Evolutionary conservation across 2,113 vertebrate species (phyloP).

Genomic region (Haliaeetus leucogaster): DNA sequence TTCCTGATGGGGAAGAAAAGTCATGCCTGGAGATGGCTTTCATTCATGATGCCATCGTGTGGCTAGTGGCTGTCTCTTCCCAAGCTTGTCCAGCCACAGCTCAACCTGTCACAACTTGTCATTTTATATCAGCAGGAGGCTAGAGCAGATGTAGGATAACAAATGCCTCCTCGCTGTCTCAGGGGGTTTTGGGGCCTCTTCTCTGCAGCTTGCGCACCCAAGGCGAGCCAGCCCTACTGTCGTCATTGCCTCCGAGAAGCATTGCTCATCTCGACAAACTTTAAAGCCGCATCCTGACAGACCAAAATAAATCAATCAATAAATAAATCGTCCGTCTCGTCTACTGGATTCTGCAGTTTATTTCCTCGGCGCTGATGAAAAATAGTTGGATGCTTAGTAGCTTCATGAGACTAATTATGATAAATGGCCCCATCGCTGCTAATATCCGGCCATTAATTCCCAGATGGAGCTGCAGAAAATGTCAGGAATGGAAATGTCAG

Average conservation of each 20-base stretch:
- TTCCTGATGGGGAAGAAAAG: not conserved
- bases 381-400: constrained; percentile 66
- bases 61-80: not conserved
- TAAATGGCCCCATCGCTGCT: constrained; percentile 67
- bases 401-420: constrained; percentile 74
- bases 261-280: constrained; percentile 31
- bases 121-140: not conserved
- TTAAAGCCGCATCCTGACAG: constrained; percentile 56
- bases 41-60: not conserved
- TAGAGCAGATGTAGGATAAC: not conserved
- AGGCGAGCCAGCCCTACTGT: not conserved
- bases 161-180: not conserved
- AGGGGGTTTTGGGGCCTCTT: not conserved
- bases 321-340: constrained; percentile 54
- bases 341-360: constrained; percentile 61
- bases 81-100: not conserved
- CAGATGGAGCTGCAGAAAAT: constrained; percentile 70
- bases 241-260: constrained; percentile 14
- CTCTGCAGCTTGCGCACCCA: not conserved
- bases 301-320: constrained; percentile 69
- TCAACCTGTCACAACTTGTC: not conserved
- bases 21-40: not conserved
- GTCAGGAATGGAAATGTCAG: constrained; percentile 73
- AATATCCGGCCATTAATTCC: constrained; percentile 73
- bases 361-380: constrained; percentile 54